These are phyloP conservation scores for Engraulis encrasicolus DNA, from an alignment of 2,113 vertebrate species.

Conservation along the genomic window DNA sequence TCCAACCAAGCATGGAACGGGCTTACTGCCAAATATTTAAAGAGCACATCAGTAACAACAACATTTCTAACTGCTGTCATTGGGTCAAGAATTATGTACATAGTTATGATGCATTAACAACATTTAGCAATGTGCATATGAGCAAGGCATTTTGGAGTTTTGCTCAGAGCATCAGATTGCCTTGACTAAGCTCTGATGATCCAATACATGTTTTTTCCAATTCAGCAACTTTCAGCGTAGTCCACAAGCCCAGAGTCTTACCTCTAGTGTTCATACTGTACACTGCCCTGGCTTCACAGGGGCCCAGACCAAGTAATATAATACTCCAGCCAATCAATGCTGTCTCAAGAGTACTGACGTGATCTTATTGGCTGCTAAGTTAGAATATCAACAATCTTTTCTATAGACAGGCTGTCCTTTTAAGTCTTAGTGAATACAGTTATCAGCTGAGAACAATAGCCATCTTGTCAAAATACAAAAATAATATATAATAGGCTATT, in stretches of 20 bases:
- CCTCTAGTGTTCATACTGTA: neutral
- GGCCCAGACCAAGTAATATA: neutral
- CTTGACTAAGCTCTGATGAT: too few relatives aligned
- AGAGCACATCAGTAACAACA: too few relatives aligned
- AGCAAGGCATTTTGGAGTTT: too few relatives aligned
- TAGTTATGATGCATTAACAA: too few relatives aligned
- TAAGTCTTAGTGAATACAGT: too few relatives aligned
- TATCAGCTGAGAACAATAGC: neutral
- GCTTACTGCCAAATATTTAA: too few relatives aligned
- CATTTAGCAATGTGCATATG: too few relatives aligned
- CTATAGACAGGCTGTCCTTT: too few relatives aligned
- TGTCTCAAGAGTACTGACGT: neutral
- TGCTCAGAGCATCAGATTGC: neutral
- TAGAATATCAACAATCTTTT: neutral
- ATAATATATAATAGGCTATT: too few relatives aligned
- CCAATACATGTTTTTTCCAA: neutral
- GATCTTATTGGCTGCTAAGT: neutral
- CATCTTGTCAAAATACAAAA: neutral
- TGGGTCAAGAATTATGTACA: too few relatives aligned
- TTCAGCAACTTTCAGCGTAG: neutral
- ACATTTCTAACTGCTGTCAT: too few relatives aligned
- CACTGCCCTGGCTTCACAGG: neutral
- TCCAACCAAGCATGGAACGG: too few relatives aligned
- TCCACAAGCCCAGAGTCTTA: neutral
- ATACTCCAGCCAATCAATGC: neutral